A percentile compares a stretch with the other conserved stretches of the same genome.
Evolutionary conservation across 2,797 vertebrate genomes (phyloP).

Genomic region (Falco biarmicus): DNA sequence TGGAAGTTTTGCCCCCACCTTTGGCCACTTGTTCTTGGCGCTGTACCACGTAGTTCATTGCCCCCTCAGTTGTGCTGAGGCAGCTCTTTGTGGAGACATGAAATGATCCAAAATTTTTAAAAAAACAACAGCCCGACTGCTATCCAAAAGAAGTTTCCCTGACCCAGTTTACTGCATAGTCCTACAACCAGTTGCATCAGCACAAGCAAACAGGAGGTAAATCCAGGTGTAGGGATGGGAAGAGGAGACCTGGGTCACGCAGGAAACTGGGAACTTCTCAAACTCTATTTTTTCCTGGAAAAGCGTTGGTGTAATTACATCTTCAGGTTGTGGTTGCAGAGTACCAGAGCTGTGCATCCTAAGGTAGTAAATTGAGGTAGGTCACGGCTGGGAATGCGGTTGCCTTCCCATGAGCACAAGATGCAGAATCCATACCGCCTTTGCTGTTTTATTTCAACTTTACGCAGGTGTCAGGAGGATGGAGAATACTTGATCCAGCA

Average conservation of each 20-base stretch:
- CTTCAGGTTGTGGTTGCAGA: neutral
- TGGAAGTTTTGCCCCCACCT: slow-evolving; percentile 35
- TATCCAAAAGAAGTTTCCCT: neutral
- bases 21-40: slow-evolving; percentile 56
- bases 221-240: neutral
- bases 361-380: neutral
- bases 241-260: neutral
- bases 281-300: neutral
- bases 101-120: slow-evolving; percentile 12
- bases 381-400: neutral
- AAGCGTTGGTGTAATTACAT: neutral
- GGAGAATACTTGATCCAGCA: neutral
- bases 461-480: neutral
- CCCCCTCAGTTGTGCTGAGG: slow-evolving; percentile 36
- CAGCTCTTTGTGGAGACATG: slow-evolving; percentile 27
- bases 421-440: neutral
- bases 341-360: neutral
- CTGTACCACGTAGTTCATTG: neutral
- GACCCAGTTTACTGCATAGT: neutral
- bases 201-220: neutral
- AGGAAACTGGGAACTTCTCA: neutral
- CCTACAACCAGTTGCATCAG: neutral
- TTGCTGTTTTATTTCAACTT: neutral
- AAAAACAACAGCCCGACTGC: neutral
- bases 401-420: neutral